Evolutionary conservation across 2,113 vertebrate species (phyloP).

Genomic region (Laticauda colubrina): DNA sequence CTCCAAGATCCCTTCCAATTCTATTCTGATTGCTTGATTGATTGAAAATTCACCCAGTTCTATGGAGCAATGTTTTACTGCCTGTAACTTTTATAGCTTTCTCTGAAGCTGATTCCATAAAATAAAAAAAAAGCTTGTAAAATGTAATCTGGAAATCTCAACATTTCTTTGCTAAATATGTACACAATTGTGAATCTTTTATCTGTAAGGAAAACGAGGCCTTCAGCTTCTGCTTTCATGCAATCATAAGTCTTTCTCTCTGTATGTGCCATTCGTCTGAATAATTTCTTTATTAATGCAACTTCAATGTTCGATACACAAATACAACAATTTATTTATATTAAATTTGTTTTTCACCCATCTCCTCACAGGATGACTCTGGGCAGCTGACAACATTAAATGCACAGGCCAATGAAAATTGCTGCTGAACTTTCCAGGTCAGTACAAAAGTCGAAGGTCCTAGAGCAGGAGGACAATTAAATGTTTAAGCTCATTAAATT

Average conservation of each 20-base stretch:
- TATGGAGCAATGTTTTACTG: constrained; percentile 2
- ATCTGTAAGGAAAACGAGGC: constrained; percentile 53
- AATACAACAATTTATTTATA: constrained; percentile 65
- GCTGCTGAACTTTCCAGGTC: constrained; percentile 57
- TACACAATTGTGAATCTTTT: constrained; percentile 61
- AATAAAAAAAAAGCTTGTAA: constrained; percentile 58
- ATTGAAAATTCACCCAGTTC: neutral
- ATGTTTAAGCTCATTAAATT: constrained; percentile 65
- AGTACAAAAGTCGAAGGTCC: constrained; percentile 52
- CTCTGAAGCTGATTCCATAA: constrained; percentile 28
- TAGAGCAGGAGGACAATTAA: constrained; percentile 58
- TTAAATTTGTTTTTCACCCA: neutral
- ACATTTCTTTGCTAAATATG: constrained; percentile 60
- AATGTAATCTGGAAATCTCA: constrained; percentile 52
- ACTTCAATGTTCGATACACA: constrained; percentile 56
- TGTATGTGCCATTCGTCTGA: constrained; percentile 55
- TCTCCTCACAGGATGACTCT: neutral
- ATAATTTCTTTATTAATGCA: constrained; percentile 67
- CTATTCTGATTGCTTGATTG: neutral
- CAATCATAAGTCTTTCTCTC: constrained; percentile 5
- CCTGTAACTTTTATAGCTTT: constrained; percentile 39
- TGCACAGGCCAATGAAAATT: constrained; percentile 55
- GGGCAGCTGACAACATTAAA: neutral
- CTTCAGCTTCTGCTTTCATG: constrained; percentile 47
- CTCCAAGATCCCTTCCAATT: neutral